A percentile compares a stretch with the other conserved stretches of the same genome.
Conservation (phyloP, 1,140 invertebrate species). For the Drosophila jambulina region DNA sequence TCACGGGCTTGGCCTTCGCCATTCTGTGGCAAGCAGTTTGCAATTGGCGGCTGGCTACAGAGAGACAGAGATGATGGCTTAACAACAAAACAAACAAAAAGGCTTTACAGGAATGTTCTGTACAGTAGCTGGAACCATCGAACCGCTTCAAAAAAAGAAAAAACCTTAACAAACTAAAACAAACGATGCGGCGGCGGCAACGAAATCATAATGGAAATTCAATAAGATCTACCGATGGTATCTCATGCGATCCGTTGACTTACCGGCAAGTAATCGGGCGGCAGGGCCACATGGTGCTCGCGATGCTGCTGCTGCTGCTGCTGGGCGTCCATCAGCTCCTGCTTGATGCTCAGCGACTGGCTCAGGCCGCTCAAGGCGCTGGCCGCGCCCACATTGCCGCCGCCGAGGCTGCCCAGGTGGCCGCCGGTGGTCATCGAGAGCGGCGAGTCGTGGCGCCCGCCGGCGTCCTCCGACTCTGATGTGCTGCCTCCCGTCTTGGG, state of each 20-base stretch:
- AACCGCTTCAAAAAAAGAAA: conserved; percentile 85
- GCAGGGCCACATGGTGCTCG: conserved; percentile 79
- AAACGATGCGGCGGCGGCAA: conserved; percentile 50
- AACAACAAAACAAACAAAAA: conserved; percentile 27
- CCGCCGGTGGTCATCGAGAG: conserved; percentile 76
- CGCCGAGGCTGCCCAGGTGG: conserved; percentile 72
- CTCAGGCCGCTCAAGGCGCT: conserved; percentile 79
- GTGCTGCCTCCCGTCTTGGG: conserved; percentile 88
- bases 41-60: conserved; percentile 60
- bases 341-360: conserved; percentile 88
- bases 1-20: neutral
- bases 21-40: conserved; percentile 60
- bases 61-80: conserved; percentile 30
- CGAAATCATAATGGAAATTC: conserved; percentile 44
- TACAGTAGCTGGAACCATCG: conserved; percentile 84
- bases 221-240: neutral
- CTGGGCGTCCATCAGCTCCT: conserved; percentile 86
- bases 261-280: conserved; percentile 85
- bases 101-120: conserved; percentile 50
- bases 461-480: conserved; percentile 87
- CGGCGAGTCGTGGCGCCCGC: conserved; percentile 86
- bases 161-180: conserved; percentile 84
- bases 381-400: conserved; percentile 77
- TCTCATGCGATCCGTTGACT: conserved; percentile 57
- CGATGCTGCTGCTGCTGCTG: conserved; percentile 77